Percentiles rank a stretch among this genome's conserved stretches.
phyloP scores from a whole-genome alignment of 1,140 invertebrate genomes.

The Drosophila repleta region DNA sequence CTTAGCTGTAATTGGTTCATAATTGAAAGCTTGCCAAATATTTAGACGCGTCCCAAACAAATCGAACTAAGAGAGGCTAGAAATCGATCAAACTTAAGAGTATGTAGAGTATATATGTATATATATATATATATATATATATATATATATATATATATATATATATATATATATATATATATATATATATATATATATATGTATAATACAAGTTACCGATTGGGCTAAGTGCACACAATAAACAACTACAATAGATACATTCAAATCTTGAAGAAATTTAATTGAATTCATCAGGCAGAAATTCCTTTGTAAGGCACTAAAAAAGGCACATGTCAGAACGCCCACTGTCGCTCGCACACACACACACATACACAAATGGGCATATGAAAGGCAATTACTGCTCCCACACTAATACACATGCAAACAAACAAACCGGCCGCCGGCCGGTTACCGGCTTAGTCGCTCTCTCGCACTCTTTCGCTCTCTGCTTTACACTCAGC shows the following conservation, averaged over 20 bases:
- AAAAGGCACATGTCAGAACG: conserved; percentile 16
- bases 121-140: no score
- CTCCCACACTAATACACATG: conserved; percentile 4
- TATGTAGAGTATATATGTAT: background rate
- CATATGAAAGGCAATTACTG: conserved; percentile 8
- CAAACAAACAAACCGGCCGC: conserved; percentile 28
- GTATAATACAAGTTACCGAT: no score
- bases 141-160: no score
- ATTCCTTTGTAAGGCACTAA: conserved; percentile 45
- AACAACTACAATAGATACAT: conserved; percentile 22
- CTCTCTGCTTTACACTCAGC: background rate
- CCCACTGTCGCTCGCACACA: conserved; percentile 22
- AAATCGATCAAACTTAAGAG: conserved; percentile 4
- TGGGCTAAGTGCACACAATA: conserved; percentile 26
- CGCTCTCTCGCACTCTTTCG: conserved; percentile 8
- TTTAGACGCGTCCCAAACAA: conserved; percentile 17
- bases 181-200: no score
- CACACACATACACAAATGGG: no score
- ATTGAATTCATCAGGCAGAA: conserved; percentile 44
- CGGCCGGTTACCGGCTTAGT: conserved; percentile 30
- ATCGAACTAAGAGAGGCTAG: conserved; percentile 1
- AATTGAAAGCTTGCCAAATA: conserved; percentile 55
- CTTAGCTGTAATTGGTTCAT: conserved; percentile 61
- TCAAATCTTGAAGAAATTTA: conserved; percentile 22
- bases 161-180: no score